Conservation (phyloP, 1,140 invertebrate species). For the Atopsyche davidsoni region DNA sequence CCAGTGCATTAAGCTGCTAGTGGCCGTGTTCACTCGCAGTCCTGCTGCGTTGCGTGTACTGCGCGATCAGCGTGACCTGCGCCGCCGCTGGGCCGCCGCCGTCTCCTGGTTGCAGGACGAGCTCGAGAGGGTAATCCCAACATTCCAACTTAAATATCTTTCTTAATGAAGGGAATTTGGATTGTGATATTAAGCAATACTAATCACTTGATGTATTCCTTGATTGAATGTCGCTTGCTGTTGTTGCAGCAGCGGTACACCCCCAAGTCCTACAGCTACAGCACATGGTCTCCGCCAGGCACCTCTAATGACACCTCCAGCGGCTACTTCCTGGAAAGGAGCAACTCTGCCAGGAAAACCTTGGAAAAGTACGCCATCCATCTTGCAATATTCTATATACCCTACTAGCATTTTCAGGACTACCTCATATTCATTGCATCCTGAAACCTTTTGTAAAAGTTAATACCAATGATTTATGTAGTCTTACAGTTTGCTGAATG, state of each 20-base stretch:
- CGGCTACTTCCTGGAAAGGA: conserved; percentile 90
- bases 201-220: background rate
- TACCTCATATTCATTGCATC: no score
- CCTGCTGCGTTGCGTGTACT: conserved; percentile 68
- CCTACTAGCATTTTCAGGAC: no score
- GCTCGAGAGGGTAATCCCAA: conserved; percentile 74
- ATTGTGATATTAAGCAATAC: background rate
- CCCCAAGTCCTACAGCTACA: conserved; percentile 70
- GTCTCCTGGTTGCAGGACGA: conserved; percentile 95
- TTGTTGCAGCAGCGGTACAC: conserved; percentile 57
- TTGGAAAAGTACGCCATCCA: conserved; percentile 55
- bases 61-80: conserved; percentile 67
- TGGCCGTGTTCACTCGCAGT: conserved; percentile 82
- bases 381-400: no score
- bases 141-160: no score
- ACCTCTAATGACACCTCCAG: conserved; percentile 93
- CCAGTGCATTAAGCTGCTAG: conserved; percentile 94
- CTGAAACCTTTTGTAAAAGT: no score
- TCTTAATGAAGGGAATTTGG: background rate
- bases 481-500: no score
- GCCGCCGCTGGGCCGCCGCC: conserved; percentile 79
- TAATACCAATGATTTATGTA: no score
- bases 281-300: conserved; percentile 88
- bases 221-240: conserved; percentile 27
- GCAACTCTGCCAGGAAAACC: conserved; percentile 86